phyloP scores from a whole-genome alignment of 2,113 vertebrate genomes.

The Poeciliopsis prolifica region DNA sequence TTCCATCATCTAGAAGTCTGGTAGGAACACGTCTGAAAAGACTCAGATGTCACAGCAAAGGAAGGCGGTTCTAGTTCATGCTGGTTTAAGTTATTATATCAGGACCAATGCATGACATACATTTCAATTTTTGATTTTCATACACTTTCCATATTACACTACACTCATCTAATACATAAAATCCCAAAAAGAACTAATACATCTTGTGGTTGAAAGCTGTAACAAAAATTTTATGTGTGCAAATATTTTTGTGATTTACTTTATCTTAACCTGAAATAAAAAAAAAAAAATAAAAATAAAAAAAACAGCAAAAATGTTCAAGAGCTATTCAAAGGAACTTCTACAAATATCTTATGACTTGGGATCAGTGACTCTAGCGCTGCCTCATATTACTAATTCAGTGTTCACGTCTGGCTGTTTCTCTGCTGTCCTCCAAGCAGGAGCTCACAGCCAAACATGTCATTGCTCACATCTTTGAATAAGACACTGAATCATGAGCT shows the following conservation, averaged over 20 bases:
- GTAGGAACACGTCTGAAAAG: not conserved
- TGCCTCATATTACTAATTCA: constrained; percentile 22
- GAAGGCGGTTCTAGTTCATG: not conserved
- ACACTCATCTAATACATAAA: not conserved
- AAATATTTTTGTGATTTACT: not conserved
- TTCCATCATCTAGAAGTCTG: not conserved
- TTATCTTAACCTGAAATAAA: not conserved
- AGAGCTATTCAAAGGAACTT: not conserved
- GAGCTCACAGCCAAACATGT: constrained; percentile 27
- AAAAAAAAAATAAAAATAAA: not conserved
- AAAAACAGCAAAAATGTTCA: not conserved
- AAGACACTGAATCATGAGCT: constrained; percentile 46
- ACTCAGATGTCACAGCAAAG: not conserved
- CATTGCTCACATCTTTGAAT: constrained; percentile 40
- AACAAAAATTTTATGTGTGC: too few species aligned
- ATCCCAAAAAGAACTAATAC: not conserved
- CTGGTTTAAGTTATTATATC: not conserved
- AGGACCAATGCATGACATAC: too few species aligned
- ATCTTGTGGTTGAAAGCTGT: not conserved
- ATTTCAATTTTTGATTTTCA: not conserved
- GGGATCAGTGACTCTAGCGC: not conserved
- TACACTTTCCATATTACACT: not conserved
- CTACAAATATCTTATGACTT: not conserved
- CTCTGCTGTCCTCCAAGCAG: constrained; percentile 34
- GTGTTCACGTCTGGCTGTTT: constrained; percentile 17